Evolutionary conservation across 2,113 vertebrate species (phyloP).

Genomic region (Hemiprocne comata): DNA sequence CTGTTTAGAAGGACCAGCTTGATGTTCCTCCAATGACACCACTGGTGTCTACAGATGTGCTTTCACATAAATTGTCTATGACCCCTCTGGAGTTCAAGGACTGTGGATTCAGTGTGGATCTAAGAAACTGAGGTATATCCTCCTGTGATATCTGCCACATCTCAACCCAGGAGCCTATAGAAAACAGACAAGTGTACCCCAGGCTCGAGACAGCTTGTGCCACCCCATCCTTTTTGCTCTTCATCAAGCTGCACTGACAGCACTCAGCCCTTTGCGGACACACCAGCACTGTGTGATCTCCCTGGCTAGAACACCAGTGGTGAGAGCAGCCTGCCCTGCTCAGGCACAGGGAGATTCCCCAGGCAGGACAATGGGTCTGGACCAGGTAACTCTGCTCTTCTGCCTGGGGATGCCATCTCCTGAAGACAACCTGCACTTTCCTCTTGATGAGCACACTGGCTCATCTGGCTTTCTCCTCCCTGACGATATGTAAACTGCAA

Average conservation of each 20-base stretch:
- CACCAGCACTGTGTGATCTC: background rate
- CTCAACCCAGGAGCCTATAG: background rate
- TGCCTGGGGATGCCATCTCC: background rate
- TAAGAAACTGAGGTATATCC: background rate
- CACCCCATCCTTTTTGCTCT: background rate
- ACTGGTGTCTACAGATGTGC: background rate
- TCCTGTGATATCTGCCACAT: background rate
- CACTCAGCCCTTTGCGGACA: background rate
- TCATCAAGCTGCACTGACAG: background rate
- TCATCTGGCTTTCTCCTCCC: background rate
- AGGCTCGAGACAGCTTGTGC: fast-evolving
- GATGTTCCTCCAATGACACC: background rate
- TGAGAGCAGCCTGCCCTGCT: background rate
- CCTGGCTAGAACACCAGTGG: background rate
- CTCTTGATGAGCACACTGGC: background rate
- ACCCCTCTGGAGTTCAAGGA: background rate
- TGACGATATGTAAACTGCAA: background rate
- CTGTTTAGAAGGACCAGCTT: background rate
- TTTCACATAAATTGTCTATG: background rate
- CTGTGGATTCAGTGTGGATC: background rate
- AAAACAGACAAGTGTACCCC: background rate
- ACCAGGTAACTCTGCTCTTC: background rate
- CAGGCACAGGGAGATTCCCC: fast-evolving
- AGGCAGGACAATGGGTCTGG: background rate
- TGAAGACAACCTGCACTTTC: background rate